Evolutionary conservation across 1,140 invertebrate species (phyloP).

Genomic region (Aporrectodea caliginosa): DNA sequence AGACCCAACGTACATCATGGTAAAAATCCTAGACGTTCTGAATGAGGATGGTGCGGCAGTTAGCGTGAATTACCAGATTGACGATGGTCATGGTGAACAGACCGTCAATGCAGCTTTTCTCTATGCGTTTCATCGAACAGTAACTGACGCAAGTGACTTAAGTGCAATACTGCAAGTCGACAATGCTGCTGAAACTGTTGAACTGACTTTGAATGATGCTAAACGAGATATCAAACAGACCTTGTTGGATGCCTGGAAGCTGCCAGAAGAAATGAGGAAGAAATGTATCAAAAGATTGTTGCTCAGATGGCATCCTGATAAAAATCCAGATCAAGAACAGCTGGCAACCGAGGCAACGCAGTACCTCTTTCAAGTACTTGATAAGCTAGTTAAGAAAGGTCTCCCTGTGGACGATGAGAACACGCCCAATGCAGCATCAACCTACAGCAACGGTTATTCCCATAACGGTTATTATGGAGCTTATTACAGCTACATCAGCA

Average conservation of each 20-base stretch:
- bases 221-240: conserved; percentile 33
- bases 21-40: conserved; percentile 9
- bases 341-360: conserved; percentile 41
- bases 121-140: conserved; percentile 5
- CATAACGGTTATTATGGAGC: background rate
- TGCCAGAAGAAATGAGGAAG: conserved; percentile 26
- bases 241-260: conserved; percentile 36
- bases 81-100: background rate
- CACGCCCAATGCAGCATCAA: too few relatives aligned
- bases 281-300: conserved; percentile 31
- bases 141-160: background rate
- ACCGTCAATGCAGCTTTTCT: background rate
- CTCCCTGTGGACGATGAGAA: background rate
- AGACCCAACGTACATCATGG: conserved; percentile 17
- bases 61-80: conserved; percentile 5
- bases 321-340: conserved; percentile 36
- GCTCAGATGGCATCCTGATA: conserved; percentile 35
- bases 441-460: background rate
- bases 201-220: background rate
- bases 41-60: background rate
- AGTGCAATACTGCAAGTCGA: background rate
- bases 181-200: background rate
- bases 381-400: conserved; percentile 11
- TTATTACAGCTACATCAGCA: conserved; percentile 3
- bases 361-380: conserved; percentile 33